These are phyloP conservation scores for Drosophila imparisetae DNA, from an alignment of 2,888 invertebrate species.

Conservation along the genomic window DNA sequence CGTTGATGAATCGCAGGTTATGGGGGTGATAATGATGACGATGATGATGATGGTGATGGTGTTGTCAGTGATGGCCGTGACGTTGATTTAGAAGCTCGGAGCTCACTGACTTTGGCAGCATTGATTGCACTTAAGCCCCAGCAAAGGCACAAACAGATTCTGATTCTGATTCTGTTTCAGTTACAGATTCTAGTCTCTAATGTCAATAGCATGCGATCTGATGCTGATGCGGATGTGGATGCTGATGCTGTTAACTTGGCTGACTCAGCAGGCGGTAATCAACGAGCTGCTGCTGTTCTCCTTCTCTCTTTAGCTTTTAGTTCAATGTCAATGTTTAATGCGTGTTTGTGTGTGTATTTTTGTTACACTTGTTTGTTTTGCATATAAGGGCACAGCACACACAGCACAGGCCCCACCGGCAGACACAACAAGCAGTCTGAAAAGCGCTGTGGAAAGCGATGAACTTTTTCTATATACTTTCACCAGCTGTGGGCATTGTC, in stretches of 20 bases:
- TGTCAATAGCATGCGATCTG: constrained; percentile 71
- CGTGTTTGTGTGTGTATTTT: constrained; percentile 15
- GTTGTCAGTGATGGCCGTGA: constrained; percentile 23
- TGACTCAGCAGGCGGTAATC: constrained; percentile 78
- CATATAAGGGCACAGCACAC: constrained; percentile 38
- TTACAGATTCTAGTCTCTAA: constrained; percentile 39
- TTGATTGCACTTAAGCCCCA: constrained; percentile 70
- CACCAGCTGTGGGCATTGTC: not conserved
- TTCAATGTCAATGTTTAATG: constrained; percentile 51
- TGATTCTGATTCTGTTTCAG: constrained; percentile 26
- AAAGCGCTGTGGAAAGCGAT: constrained; percentile 1
- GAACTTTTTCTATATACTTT: constrained; percentile 11
- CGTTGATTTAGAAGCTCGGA: constrained; percentile 41
- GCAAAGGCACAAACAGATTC: constrained; percentile 49
- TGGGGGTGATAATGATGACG: constrained; percentile 4
- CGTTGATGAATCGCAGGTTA: constrained; percentile 7
- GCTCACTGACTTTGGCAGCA: constrained; percentile 45
- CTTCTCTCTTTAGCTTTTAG: constrained; percentile 12
- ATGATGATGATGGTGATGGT: constrained; percentile 17
- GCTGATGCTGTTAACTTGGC: constrained; percentile 51
- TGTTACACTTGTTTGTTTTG: constrained; percentile 23
- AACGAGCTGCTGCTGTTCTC: constrained; percentile 34
- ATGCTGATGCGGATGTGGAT: constrained; percentile 29
- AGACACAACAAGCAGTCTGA: constrained; percentile 25
- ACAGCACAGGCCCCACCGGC: not conserved